Conservation (phyloP, 2,797 vertebrate species). For the Carduelis carduelis region DNA sequence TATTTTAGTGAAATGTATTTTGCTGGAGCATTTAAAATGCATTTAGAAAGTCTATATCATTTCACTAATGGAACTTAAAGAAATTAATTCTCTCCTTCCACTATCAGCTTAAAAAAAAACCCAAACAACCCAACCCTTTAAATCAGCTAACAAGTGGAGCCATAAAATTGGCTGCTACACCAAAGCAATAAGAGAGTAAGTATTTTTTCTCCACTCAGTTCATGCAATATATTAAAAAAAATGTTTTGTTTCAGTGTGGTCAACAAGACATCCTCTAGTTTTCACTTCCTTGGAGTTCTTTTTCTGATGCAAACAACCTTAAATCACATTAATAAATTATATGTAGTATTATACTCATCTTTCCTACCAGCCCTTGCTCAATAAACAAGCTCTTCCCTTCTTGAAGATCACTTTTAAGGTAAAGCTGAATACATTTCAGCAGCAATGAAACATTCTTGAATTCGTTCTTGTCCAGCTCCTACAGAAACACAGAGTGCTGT, state of each 20-base stretch:
- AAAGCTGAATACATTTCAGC: slow-evolving; percentile 78
- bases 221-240: neutral
- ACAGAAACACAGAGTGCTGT: neutral
- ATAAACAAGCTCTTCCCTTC: slow-evolving; percentile 68
- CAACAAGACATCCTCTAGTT: neutral
- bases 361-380: slow-evolving; percentile 77
- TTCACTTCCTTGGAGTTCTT: neutral
- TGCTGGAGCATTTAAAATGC: neutral
- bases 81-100: neutral
- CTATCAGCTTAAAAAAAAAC: neutral
- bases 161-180: neutral
- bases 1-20: neutral
- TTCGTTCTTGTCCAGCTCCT: slow-evolving; percentile 81
- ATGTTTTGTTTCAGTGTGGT: neutral
- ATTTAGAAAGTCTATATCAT: neutral
- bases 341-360: slow-evolving; percentile 77
- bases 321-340: neutral
- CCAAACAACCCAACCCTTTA: neutral
- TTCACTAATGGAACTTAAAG: neutral
- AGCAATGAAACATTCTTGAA: slow-evolving; percentile 74
- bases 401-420: slow-evolving; percentile 57
- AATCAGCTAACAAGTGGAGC: neutral
- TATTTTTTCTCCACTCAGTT: neutral
- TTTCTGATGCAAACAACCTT: neutral
- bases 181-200: neutral